Conservation (phyloP, 2,888 invertebrate species). For the Ophion ventricosus region DNA sequence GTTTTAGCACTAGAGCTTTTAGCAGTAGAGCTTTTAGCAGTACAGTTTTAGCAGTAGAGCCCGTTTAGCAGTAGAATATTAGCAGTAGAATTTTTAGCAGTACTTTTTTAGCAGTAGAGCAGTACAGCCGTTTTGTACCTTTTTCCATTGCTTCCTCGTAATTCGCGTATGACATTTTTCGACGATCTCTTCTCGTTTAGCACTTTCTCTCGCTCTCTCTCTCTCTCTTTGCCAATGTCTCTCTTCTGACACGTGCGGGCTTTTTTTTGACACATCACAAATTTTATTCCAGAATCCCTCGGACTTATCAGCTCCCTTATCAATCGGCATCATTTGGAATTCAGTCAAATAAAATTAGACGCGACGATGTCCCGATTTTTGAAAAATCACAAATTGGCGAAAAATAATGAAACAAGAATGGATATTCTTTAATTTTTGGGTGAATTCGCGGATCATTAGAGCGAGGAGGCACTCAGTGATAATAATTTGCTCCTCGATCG, state of each 20-base stretch:
- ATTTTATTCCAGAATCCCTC: neutral
- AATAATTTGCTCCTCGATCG: constrained; percentile 2
- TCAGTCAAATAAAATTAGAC: too few species aligned
- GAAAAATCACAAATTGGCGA: too few species aligned
- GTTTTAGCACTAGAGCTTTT: too few species aligned
- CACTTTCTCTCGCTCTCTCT: neutral
- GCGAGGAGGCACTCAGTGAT: neutral
- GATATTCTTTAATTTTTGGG: too few species aligned
- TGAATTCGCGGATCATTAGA: neutral
- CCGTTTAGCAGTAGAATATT: too few species aligned
- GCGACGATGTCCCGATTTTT: too few species aligned
- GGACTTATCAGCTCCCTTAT: neutral
- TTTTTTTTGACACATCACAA: neutral
- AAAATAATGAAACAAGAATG: too few species aligned
- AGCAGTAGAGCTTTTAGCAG: too few species aligned
- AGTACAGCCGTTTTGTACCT: constrained; percentile 41
- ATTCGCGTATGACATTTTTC: constrained; percentile 36
- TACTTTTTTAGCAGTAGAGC: too few species aligned
- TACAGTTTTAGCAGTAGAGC: too few species aligned
- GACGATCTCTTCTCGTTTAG: constrained; percentile 31
- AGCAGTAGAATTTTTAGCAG: too few species aligned
- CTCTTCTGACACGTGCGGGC: constrained; percentile 17
- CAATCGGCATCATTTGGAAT: neutral
- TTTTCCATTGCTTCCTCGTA: constrained; percentile 8
- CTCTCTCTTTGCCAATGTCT: neutral